Evolutionary conservation across 2,797 vertebrate species (phyloP).

Genomic region (Florisuga fusca): DNA sequence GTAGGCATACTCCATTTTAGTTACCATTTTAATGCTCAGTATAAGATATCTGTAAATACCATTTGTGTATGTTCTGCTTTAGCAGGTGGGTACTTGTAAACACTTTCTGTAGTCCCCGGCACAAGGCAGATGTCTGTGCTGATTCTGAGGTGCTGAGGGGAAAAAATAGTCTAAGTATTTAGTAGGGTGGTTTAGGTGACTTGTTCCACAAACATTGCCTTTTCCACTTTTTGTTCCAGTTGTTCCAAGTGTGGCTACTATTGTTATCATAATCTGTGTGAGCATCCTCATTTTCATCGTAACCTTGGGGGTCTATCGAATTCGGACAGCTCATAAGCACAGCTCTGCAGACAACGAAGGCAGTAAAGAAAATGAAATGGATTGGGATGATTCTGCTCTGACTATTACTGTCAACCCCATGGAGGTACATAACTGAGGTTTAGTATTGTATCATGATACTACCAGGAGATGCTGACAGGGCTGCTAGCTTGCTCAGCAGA

Average conservation of each 20-base stretch:
- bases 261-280: slow-evolving; percentile 89
- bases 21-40: not conserved
- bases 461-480: not conserved
- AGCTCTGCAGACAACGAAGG: slow-evolving; percentile 79
- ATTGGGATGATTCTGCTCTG: slow-evolving; percentile 91
- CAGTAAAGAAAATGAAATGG: slow-evolving; percentile 83
- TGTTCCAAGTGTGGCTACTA: slow-evolving; percentile 86
- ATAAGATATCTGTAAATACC: not conserved
- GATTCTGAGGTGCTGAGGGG: not conserved
- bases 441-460: not conserved
- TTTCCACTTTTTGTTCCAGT: slow-evolving; percentile 74
- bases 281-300: slow-evolving; percentile 88
- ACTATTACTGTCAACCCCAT: slow-evolving; percentile 96
- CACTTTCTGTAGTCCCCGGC: not conserved
- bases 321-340: slow-evolving; percentile 86
- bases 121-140: not conserved
- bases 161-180: not conserved
- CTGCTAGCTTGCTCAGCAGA: not conserved
- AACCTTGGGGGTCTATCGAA: slow-evolving; percentile 88
- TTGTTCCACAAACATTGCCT: not conserved
- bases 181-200: not conserved
- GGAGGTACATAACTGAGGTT: slow-evolving; percentile 82
- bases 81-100: not conserved
- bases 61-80: not conserved
- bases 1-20: not conserved